Evolutionary conservation across 2,797 vertebrate species (phyloP), one percentile per base, ranked within the genome.

Genomic region (Buphagus erythrorhynchus): DNA sequence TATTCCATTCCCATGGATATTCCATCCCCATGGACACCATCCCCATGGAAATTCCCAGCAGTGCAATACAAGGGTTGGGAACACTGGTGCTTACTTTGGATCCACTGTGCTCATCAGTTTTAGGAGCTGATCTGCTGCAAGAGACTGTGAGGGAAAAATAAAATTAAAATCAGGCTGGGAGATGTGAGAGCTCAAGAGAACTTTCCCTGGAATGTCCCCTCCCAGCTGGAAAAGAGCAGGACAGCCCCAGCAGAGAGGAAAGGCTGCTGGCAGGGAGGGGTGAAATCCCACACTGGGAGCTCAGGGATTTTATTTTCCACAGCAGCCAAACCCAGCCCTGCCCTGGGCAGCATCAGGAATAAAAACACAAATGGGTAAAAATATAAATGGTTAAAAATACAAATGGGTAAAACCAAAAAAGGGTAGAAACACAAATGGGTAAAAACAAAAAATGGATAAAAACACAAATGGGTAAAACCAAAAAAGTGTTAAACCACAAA

Each of bases 31-130:
- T 8, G 16, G 58, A 29, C 21, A 36, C 11, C 14, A 38, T 38
- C 4, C 18, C 38, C 19, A 11, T 4, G 13, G 28, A 29, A 29
- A 42, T 42, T 21, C 20, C 51, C 61, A 73, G 28, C 20, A 62
- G 0, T 1, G 31, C 68, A 19, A 8, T 1, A 13, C 11, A 58
- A 40, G 4, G 0, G 3, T 11, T 22, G 45, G 16, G 52, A 74
- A 49, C 11, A 6, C 13, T 5, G 40, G 58, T 51, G 88, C 99
- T 99, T 99, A 99, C 99, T 99, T 99, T 90, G 99, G 99, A 98
- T 99, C 99, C 97, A 99, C 99, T 76, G 99, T 99, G 96, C 99
- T 99, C 99, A 99, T 99, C 66, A 99, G 99, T 97, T 99, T 99
- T 87, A 99, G 98, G 76, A 99, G 98, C 72, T 99, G 99, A 98